Conservation (phyloP, 2,888 invertebrate species). For the Drosophila melanocephala region DNA sequence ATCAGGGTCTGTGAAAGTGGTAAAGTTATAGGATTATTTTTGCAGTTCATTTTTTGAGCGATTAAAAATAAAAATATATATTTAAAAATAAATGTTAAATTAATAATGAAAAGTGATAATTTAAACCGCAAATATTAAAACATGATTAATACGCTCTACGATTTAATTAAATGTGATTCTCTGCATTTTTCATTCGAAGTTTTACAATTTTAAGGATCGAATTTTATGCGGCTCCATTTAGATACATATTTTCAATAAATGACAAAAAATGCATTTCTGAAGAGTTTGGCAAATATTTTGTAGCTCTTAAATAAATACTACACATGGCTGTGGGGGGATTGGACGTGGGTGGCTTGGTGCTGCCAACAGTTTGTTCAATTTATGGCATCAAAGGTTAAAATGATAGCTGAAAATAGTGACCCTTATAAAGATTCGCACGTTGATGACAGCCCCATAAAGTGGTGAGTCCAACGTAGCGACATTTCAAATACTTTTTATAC, state of each 20-base stretch:
- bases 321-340: constrained; percentile 1
- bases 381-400: constrained; percentile 70
- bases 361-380: constrained; percentile 65
- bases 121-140: neutral
- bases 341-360: neutral
- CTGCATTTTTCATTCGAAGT: constrained; percentile 3
- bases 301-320: constrained; percentile 67
- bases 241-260: constrained; percentile 12
- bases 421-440: constrained; percentile 24
- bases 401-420: constrained; percentile 43
- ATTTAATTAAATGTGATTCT: constrained; percentile 52
- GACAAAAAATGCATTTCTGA: constrained; percentile 56
- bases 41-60: neutral
- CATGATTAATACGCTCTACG: constrained; percentile 2
- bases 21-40: too few species aligned
- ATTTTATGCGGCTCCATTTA: constrained; percentile 26
- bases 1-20: neutral
- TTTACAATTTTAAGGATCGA: constrained; percentile 32
- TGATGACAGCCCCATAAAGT: constrained; percentile 24
- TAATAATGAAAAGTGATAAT: neutral
- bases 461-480: constrained; percentile 1
- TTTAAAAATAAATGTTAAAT: neutral
- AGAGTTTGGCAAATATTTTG: constrained; percentile 76
- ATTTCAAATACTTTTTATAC: constrained; percentile 22
- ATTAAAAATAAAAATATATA: neutral